phyloP scores from a whole-genome alignment of 1,140 invertebrate genomes.

The Chrysomallon squamiferum region DNA sequence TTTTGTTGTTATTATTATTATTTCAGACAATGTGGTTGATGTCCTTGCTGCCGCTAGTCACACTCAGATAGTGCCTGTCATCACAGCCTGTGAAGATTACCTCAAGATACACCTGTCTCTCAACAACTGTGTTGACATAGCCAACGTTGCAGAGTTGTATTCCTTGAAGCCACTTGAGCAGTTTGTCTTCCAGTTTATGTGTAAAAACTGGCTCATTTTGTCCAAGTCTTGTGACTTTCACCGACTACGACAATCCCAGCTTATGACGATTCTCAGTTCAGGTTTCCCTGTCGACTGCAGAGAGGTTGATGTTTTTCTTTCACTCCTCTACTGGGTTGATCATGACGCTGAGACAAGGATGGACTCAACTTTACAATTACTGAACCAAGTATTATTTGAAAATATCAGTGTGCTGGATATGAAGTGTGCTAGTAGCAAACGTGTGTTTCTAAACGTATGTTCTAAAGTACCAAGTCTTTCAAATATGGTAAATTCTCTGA shows the following conservation, averaged over 20 bases:
- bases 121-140: slow-evolving; percentile 77
- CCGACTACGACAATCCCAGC: slow-evolving; percentile 68
- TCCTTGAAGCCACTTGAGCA: slow-evolving; percentile 69
- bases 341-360: slow-evolving; percentile 59
- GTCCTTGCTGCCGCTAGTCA: slow-evolving; percentile 75
- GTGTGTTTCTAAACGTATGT: not conserved
- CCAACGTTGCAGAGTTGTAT: slow-evolving; percentile 75
- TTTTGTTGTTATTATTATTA: slow-evolving; percentile 2
- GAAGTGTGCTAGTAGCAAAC: not conserved
- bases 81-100: slow-evolving; percentile 74
- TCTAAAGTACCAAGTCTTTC: not conserved
- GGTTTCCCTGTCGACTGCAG: slow-evolving; percentile 77
- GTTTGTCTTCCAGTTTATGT: slow-evolving; percentile 73
- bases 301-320: slow-evolving; percentile 70
- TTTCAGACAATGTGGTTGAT: slow-evolving; percentile 73
- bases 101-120: slow-evolving; percentile 73
- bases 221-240: slow-evolving; percentile 70
- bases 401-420: slow-evolving; percentile 26
- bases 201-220: slow-evolving; percentile 71
- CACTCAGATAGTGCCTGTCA: slow-evolving; percentile 73
- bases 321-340: slow-evolving; percentile 69
- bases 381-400: slow-evolving; percentile 23
- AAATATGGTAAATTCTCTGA: not conserved
- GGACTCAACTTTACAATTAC: slow-evolving; percentile 39
- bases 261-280: slow-evolving; percentile 71